Evolutionary conservation across 2,888 invertebrate species (phyloP).

Genomic region (Aplocera efformata): DNA sequence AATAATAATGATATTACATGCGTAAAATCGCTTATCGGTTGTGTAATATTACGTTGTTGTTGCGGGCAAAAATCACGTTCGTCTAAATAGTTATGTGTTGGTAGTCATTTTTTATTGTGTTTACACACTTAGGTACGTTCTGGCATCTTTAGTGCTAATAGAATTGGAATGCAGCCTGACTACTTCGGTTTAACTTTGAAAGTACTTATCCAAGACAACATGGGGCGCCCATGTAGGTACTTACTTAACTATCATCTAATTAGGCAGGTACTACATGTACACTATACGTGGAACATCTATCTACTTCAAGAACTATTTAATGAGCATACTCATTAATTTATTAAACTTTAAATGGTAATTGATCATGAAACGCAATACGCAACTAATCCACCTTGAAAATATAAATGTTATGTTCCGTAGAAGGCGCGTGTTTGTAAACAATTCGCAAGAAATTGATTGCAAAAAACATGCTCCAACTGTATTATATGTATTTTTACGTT

Average conservation of each 20-base stretch:
- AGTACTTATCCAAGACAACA: conserved; percentile 26
- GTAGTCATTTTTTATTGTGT: conserved; percentile 22
- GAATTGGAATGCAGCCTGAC: conserved; percentile 43
- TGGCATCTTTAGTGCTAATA: conserved; percentile 42
- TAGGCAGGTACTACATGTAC: conserved; percentile 2
- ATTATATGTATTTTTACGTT: conserved; percentile 15
- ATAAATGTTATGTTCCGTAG: conserved; percentile 26
- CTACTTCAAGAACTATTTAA: conserved; percentile 7
- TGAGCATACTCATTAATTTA: conserved; percentile 8
- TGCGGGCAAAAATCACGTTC: conserved; percentile 14
- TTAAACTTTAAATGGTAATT: conserved; percentile 15
- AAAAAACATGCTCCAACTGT: conserved; percentile 18
- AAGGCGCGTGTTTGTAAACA: conserved; percentile 22
- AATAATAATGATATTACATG: conserved; percentile 16
- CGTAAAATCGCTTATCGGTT: conserved; percentile 23
- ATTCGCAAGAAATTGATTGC: conserved; percentile 21
- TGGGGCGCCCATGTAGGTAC: conserved; percentile 14
- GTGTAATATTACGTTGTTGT: conserved; percentile 24
- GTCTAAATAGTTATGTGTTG: conserved; percentile 9
- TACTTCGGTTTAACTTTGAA: conserved; percentile 32
- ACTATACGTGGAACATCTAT: conserved; percentile 5
- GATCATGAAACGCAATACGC: conserved; percentile 19
- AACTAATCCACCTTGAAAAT: conserved; percentile 26
- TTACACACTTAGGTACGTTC: conserved; percentile 24
- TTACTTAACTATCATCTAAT: conserved; percentile 9